These are phyloP conservation scores for Himantopus leucocephalus DNA, from an alignment of 2,113 vertebrate species.

Conservation along the genomic window DNA sequence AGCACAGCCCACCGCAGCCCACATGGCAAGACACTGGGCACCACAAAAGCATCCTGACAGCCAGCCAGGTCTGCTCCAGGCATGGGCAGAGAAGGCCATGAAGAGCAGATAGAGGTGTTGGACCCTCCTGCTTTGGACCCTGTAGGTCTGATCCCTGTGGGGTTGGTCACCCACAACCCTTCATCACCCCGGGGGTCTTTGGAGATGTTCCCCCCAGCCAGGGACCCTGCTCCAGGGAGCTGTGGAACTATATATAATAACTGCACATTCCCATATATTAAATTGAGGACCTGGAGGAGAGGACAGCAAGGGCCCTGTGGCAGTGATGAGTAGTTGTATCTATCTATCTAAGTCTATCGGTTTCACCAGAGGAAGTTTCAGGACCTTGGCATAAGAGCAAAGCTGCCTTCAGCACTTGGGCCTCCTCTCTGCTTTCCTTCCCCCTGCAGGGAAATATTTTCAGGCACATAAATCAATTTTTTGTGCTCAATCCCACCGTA, in stretches of 20 bases:
- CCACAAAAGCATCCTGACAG: not conserved
- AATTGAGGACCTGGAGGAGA: not conserved
- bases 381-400: not conserved
- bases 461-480: not conserved
- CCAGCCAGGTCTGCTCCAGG: not conserved
- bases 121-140: not conserved
- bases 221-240: not conserved
- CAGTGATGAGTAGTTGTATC: not conserved
- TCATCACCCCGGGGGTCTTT: not conserved
- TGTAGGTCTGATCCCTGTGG: accelerated
- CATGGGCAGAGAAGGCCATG: accelerated
- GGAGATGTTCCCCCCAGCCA: not conserved
- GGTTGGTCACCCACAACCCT: not conserved
- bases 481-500: not conserved
- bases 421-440: not conserved
- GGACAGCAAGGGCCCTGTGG: not conserved
- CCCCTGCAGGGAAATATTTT: not conserved
- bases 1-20: not conserved
- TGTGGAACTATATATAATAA: not conserved
- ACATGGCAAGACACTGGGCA: accelerated
- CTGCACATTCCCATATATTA: not conserved
- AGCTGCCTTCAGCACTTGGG: not conserved
- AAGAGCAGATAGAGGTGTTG: not conserved
- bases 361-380: not conserved
- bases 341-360: not conserved